phyloP scores from a whole-genome alignment of 2,888 invertebrate genomes.

The Hemicrepidius hirtus region DNA sequence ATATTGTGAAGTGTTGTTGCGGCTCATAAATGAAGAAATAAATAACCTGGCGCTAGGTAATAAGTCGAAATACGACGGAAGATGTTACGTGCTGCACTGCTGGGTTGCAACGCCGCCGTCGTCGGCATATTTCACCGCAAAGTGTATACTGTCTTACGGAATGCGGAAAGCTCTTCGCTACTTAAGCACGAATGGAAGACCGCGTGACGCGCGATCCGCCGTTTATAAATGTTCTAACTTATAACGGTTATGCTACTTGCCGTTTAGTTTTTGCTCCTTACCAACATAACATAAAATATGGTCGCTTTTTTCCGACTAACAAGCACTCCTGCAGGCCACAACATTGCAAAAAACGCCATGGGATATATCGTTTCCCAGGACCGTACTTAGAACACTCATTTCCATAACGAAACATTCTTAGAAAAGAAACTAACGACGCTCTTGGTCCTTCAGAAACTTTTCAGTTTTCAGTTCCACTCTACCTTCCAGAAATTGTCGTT shows the following conservation, averaged over 20 bases:
- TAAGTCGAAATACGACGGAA: constrained; percentile 31
- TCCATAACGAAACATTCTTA: too few relatives aligned
- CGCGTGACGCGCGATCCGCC: constrained; percentile 57
- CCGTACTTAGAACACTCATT: not conserved
- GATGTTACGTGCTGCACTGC: constrained; percentile 40
- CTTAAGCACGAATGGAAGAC: constrained; percentile 58
- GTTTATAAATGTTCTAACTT: constrained; percentile 49
- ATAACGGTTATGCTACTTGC: constrained; percentile 47
- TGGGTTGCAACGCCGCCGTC: constrained; percentile 30
- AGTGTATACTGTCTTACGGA: constrained; percentile 52
- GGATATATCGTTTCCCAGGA: constrained; percentile 1
- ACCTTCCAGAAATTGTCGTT: too few relatives aligned
- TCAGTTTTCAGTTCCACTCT: too few relatives aligned
- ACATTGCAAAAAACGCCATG: not conserved
- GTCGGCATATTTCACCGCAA: constrained; percentile 46
- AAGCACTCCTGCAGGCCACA: constrained; percentile 26
- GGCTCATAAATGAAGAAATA: constrained; percentile 27
- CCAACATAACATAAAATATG: constrained; percentile 27
- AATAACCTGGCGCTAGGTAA: constrained; percentile 7
- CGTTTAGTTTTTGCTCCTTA: constrained; percentile 36
- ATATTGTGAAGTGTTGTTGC: not conserved
- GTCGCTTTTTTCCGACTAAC: constrained; percentile 32
- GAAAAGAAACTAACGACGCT: too few relatives aligned
- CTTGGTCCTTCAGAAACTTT: too few relatives aligned
- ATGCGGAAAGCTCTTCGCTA: constrained; percentile 58